Evolutionary conservation across 2,888 invertebrate species (phyloP).

Genomic region (Aelia acuminata): DNA sequence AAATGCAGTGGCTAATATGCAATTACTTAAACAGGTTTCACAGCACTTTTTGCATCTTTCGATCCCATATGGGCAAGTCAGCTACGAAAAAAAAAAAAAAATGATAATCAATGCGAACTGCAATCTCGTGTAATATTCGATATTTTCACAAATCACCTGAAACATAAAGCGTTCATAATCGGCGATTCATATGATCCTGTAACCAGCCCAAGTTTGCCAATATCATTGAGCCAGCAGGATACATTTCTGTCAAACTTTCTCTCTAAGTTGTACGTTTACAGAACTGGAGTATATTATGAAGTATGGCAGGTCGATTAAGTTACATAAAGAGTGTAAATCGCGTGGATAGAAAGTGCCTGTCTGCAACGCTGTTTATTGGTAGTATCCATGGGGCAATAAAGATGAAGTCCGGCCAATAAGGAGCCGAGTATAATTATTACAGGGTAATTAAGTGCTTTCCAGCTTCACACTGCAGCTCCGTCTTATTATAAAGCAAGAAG

Average conservation of each 20-base stretch:
- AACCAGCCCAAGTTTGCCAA: background rate
- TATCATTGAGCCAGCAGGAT: background rate
- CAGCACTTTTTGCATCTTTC: background rate
- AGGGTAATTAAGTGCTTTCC: background rate
- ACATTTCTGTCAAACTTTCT: constrained; percentile 11
- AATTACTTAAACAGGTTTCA: constrained; percentile 6
- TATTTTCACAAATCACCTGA: constrained; percentile 4
- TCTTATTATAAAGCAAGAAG: background rate
- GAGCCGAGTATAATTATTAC: background rate
- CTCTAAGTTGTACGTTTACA: constrained; percentile 13
- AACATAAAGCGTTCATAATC: background rate
- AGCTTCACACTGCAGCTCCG: background rate
- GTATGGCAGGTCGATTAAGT: constrained; percentile 29
- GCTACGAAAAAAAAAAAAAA: background rate
- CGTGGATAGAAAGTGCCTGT: background rate
- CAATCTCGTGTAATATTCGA: background rate
- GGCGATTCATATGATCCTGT: background rate
- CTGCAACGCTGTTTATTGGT: constrained; percentile 30
- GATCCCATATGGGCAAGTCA: background rate
- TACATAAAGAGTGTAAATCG: constrained; percentile 15
- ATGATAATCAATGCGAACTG: background rate
- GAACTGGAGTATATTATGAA: constrained; percentile 23
- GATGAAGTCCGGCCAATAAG: background rate
- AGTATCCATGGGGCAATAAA: background rate
- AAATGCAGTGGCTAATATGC: constrained; percentile 7